Evolutionary conservation across 2,113 vertebrate species (phyloP), one percentile per base, ranked within the genome.

Genomic region (Trinectes maculatus): DNA sequence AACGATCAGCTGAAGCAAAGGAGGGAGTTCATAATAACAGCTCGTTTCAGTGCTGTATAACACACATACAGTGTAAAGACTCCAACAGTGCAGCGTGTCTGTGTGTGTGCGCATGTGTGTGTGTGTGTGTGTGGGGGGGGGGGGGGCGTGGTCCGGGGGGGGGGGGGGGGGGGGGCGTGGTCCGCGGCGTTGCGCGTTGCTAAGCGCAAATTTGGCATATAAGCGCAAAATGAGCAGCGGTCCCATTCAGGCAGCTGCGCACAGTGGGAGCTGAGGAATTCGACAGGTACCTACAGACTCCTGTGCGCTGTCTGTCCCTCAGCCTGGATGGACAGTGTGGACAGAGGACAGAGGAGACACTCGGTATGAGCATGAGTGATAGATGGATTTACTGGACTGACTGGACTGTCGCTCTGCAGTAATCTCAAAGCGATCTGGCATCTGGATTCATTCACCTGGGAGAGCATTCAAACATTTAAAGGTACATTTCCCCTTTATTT

Each of bases 121-220:
- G 18, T 11, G 61, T 21, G 46, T 28, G 31, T 18, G 40, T 3
- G 39, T 9, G 67, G 37, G 19, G 42, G 7, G 22, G 25, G 28
- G 15, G 15, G 40, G 11, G 42, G 12, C 10, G 15, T 57, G 67
- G 36, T 36, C 54, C 18, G 4, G 43, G 29, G 29, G 2, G 24
- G 19, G 48, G 16, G 3, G 48, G n/a, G 1, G 39, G 15, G 9
- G 8, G 19, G 77, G 92, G 88, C 87, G 91, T 89, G 91, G 83
- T 77, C 64, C 63, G 19, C 12, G 31, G 59, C 57, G 53, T 83
- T 82, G 84, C 63, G 49, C 74, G 81, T 87, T 77, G 76, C 84
- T 73, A 78, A 85, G 59, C 74, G 62, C 77, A 81, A 66, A 87
- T 88, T 85, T 89, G 85, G 83, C 86, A 90, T 92, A 92, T 91